phyloP scores from a whole-genome alignment of 2,113 vertebrate species.

The Misgurnus anguillicaudatus region DNA sequence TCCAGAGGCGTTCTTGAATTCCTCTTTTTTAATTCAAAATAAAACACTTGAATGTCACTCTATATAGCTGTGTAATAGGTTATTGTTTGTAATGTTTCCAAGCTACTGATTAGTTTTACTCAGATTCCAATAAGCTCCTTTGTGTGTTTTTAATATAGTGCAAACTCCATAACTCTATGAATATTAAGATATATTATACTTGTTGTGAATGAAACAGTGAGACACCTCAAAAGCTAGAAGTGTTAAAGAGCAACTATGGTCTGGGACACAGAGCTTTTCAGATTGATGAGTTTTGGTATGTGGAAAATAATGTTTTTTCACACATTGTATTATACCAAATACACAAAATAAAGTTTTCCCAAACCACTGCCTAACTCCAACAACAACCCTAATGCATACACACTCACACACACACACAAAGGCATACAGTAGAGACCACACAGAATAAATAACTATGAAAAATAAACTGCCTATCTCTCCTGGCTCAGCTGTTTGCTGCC shows the following conservation, averaged over 20 bases:
- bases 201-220: neutral
- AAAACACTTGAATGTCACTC: constrained; percentile 12
- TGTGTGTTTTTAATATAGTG: neutral
- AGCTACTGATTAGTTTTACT: constrained; percentile 9
- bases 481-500: constrained; percentile 40
- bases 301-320: no score
- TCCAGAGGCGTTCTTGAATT: neutral
- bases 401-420: constrained; percentile 36
- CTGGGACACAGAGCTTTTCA: no score
- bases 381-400: constrained; percentile 9
- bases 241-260: neutral
- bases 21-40: constrained; percentile 27
- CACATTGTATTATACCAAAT: no score
- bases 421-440: constrained; percentile 15
- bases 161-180: neutral
- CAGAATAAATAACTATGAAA: constrained; percentile 45
- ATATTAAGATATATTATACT: neutral
- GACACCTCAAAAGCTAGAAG: neutral
- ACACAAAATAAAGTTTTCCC: neutral
- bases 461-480: constrained; percentile 52
- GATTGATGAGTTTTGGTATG: no score
- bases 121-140: neutral
- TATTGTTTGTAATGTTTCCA: constrained; percentile 5
- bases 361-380: neutral
- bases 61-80: constrained; percentile 8